Percentiles rank a stretch among this genome's conserved stretches.
These are phyloP conservation scores for Ochropacha duplaris DNA, from an alignment of 2,888 invertebrate genomes.

Conservation along the genomic window DNA sequence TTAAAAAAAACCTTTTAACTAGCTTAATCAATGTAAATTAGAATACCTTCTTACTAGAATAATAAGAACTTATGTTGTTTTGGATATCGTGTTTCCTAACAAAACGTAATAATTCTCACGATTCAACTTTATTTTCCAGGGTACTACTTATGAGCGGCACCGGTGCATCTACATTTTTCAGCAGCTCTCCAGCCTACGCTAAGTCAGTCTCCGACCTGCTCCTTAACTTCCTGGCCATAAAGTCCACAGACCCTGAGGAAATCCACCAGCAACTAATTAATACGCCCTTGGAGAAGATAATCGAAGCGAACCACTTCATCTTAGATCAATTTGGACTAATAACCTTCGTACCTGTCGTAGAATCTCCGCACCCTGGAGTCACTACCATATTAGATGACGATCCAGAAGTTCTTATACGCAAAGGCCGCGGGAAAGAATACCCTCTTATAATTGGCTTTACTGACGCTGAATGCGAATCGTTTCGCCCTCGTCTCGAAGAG, in stretches of 20 bases:
- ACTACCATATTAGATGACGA: conserved; percentile 59
- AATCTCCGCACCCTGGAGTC: conserved; percentile 52
- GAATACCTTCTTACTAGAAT: too few relatives aligned
- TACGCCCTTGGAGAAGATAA: conserved; percentile 52
- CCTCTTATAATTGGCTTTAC: conserved; percentile 68
- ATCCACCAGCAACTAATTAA: conserved; percentile 52
- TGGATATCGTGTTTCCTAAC: too few relatives aligned
- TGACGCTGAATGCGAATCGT: conserved; percentile 59
- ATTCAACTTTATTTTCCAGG: conserved; percentile 43
- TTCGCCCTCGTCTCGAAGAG: conserved; percentile 50
- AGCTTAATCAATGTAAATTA: background rate
- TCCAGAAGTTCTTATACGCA: conserved; percentile 53
- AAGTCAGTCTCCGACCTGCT: conserved; percentile 42
- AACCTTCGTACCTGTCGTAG: conserved; percentile 64
- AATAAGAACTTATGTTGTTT: too few relatives aligned
- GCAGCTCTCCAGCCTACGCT: conserved; percentile 53
- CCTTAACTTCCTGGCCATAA: conserved; percentile 70
- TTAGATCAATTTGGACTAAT: conserved; percentile 51
- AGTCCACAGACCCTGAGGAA: conserved; percentile 49
- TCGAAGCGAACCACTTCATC: conserved; percentile 48
- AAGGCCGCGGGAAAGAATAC: conserved; percentile 54
- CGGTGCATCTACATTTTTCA: conserved; percentile 51
- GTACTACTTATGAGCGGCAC: conserved; percentile 66
- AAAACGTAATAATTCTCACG: background rate
- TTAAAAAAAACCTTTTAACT: too few relatives aligned